phyloP scores from a whole-genome alignment of 1,140 invertebrate species.

The Cotesia glomerata region DNA sequence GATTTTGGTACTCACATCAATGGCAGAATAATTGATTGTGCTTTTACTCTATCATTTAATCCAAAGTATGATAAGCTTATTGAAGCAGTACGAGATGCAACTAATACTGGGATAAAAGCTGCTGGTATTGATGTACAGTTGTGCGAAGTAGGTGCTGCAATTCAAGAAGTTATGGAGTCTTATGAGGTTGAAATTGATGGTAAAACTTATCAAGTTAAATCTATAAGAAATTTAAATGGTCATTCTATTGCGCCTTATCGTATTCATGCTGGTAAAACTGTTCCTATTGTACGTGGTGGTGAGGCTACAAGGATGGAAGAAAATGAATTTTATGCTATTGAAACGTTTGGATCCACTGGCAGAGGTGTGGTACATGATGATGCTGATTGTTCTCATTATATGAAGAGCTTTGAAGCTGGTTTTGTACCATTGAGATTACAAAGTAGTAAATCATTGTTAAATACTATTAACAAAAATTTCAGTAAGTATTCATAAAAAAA shows the following conservation, averaged over 20 bases:
- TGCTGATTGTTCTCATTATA: conserved; percentile 99
- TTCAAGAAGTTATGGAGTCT: conserved; percentile 99
- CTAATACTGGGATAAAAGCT: conserved; percentile 94
- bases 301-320: conserved; percentile 98
- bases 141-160: conserved; percentile 96
- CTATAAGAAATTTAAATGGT: conserved; percentile 97
- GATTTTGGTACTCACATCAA: conserved; percentile 99
- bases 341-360: conserved; percentile 99
- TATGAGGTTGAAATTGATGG: conserved; percentile 99
- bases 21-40: conserved; percentile 98
- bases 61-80: conserved; percentile 95
- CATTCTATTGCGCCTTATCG: conserved; percentile 97
- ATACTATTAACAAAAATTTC: conserved; percentile 97
- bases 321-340: conserved; percentile 99
- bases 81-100: conserved; percentile 96
- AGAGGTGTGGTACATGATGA: conserved; percentile 97
- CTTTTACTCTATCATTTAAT: conserved; percentile 97
- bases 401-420: conserved; percentile 97
- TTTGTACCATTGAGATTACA: conserved; percentile 89
- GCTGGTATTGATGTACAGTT: conserved; percentile 97
- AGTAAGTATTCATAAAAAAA: conserved; percentile 49
- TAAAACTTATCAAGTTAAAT: conserved; percentile 95
- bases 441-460: conserved; percentile 91
- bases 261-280: conserved; percentile 99
- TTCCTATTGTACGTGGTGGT: conserved; percentile 98